A percentile compares a stretch with the other conserved stretches of the same genome.
phyloP scores from a whole-genome alignment of 1,140 invertebrate genomes.

The Pollicipes pollicipes region DNA sequence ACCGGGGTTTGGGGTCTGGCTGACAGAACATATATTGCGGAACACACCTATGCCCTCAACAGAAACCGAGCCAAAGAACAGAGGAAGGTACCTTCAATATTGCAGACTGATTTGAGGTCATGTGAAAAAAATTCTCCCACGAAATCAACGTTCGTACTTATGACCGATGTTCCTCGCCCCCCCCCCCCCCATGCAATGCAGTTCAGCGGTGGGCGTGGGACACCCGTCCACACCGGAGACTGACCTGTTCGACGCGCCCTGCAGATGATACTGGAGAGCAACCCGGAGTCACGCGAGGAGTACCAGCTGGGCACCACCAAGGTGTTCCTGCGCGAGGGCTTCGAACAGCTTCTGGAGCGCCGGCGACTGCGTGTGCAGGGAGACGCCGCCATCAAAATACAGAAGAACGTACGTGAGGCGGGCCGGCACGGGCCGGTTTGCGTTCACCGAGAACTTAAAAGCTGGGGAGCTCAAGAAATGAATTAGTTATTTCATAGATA shows the following conservation, averaged over 20 bases:
- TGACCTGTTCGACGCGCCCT: background rate
- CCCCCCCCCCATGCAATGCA: constrained; percentile 14
- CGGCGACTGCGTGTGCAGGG: constrained; percentile 30
- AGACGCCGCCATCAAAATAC: background rate
- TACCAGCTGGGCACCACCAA: constrained; percentile 67
- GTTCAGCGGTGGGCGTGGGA: constrained; percentile 35
- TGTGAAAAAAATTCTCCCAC: constrained; percentile 44
- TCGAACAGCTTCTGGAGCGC: constrained; percentile 66
- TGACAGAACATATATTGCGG: too few species aligned
- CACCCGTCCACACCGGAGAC: too few species aligned
- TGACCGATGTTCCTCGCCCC: constrained; percentile 24
- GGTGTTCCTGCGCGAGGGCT: constrained; percentile 63
- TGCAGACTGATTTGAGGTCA: too few species aligned
- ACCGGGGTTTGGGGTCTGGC: too few species aligned
- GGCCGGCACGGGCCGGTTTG: too few species aligned
- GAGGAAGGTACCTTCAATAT: too few species aligned
- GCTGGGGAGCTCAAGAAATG: too few species aligned
- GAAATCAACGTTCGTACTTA: too few species aligned
- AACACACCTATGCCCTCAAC: too few species aligned
- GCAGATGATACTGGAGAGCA: background rate
- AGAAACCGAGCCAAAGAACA: too few species aligned
- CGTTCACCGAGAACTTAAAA: too few species aligned
- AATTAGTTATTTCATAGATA: too few species aligned
- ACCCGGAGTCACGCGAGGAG: constrained; percentile 27
- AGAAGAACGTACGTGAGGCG: background rate